A percentile compares a stretch with the other conserved stretches of the same genome.
Conservation (phyloP, 2,113 vertebrate genomes). For the Daubentonia madagascariensis region DNA sequence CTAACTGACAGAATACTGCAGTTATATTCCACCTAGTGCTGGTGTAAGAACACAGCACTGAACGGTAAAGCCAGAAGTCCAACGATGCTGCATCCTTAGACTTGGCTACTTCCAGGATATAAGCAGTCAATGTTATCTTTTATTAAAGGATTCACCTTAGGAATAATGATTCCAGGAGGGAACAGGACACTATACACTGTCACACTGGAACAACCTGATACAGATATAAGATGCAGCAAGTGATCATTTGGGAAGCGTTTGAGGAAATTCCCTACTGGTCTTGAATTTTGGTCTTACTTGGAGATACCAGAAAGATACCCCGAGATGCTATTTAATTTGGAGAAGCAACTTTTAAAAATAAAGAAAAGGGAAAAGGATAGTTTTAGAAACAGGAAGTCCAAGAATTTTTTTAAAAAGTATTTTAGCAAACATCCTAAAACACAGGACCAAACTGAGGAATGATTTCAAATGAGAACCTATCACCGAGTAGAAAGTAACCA, state of each 20-base stretch:
- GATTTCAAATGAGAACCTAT: neutral
- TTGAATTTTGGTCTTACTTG: neutral
- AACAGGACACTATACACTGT: neutral
- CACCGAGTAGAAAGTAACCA: neutral
- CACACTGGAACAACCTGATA: neutral
- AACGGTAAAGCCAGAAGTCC: neutral
- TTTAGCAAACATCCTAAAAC: neutral
- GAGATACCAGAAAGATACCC: neutral
- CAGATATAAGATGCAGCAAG: neutral
- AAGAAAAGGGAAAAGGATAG: neutral
- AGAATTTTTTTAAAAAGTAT: neutral
- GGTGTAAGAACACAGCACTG: neutral
- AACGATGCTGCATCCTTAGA: fast-evolving
- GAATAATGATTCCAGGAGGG: neutral
- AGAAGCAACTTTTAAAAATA: neutral
- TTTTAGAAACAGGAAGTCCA: neutral
- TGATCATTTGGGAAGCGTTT: neutral
- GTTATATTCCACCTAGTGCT: neutral
- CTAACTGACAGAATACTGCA: neutral
- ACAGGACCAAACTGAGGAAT: neutral
- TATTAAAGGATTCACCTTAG: neutral
- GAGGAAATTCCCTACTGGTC: neutral
- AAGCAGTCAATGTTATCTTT: neutral
- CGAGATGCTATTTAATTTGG: neutral
- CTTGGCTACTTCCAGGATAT: neutral